phyloP scores from a whole-genome alignment of 2,113 vertebrate genomes.

The Atractosteus spatula region DNA sequence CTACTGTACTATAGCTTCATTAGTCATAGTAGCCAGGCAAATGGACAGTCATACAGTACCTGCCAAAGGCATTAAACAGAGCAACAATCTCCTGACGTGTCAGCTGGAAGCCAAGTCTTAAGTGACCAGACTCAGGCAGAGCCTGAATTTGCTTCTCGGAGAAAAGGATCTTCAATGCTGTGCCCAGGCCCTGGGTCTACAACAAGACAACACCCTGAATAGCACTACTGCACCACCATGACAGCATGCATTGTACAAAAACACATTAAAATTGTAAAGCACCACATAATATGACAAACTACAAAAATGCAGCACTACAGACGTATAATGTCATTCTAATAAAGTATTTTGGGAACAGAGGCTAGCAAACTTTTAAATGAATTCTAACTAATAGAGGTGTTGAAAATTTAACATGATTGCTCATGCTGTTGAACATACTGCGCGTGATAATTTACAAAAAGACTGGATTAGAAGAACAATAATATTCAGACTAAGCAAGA shows the following conservation, averaged over 20 bases:
- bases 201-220: neutral
- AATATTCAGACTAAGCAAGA: too few relatives aligned
- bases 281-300: neutral
- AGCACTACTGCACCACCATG: neutral
- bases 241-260: neutral
- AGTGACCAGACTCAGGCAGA: conserved; percentile 68
- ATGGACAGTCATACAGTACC: conserved; percentile 56
- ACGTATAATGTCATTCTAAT: too few relatives aligned
- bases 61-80: conserved; percentile 88
- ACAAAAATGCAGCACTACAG: conserved; percentile 23
- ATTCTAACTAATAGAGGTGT: too few relatives aligned
- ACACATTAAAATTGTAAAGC: neutral
- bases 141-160: conserved; percentile 82
- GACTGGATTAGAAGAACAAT: too few relatives aligned
- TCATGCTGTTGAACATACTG: too few relatives aligned
- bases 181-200: conserved; percentile 91
- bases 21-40: neutral
- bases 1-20: neutral
- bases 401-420: too few relatives aligned
- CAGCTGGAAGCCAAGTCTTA: conserved; percentile 75
- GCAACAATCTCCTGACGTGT: conserved; percentile 88
- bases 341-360: too few relatives aligned
- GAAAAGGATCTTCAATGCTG: conserved; percentile 87
- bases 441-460: too few relatives aligned
- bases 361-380: too few relatives aligned